Conservation (phyloP, 2,888 invertebrate genomes). For the Opisthograptis luteolata region DNA sequence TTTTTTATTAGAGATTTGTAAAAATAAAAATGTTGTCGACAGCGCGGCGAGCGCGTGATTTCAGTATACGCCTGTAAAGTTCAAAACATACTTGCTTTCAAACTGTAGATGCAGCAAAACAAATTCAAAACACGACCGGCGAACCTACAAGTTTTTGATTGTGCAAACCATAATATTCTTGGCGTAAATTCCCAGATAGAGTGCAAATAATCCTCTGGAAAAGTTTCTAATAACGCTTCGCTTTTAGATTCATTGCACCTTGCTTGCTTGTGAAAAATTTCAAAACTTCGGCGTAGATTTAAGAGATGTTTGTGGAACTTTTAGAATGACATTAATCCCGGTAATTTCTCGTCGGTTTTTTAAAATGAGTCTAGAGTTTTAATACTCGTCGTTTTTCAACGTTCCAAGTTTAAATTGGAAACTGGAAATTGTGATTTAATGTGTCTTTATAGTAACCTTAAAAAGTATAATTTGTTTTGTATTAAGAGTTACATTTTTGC, state of each 20-base stretch:
- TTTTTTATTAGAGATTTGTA: too few relatives aligned
- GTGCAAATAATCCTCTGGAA: constrained; percentile 62
- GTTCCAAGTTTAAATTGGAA: constrained; percentile 41
- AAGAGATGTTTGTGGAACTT: constrained; percentile 66
- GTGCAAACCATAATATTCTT: constrained; percentile 55
- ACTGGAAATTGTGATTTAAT: constrained; percentile 26
- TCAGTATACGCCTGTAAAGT: constrained; percentile 14
- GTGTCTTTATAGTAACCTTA: too few relatives aligned
- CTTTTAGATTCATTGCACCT: constrained; percentile 75
- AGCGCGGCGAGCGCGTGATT: too few relatives aligned
- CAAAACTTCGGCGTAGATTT: constrained; percentile 57
- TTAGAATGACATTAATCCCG: constrained; percentile 67
- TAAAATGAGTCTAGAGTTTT: constrained; percentile 46
- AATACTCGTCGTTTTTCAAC: constrained; percentile 46
- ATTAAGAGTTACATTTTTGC: too few relatives aligned
- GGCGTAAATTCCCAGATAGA: constrained; percentile 49
- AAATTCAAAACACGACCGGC: constrained; percentile 36
- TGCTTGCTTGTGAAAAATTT: constrained; percentile 70
- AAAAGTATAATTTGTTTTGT: neutral
- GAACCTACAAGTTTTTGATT: constrained; percentile 48
- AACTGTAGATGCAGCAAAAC: constrained; percentile 23
- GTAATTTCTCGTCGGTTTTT: constrained; percentile 60
- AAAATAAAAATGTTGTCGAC: constrained; percentile 5
- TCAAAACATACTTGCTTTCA: constrained; percentile 22
- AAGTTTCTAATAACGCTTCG: constrained; percentile 73